phyloP scores from a whole-genome alignment of 2,113 vertebrate species.

The Cephalopholis sonnerati region DNA sequence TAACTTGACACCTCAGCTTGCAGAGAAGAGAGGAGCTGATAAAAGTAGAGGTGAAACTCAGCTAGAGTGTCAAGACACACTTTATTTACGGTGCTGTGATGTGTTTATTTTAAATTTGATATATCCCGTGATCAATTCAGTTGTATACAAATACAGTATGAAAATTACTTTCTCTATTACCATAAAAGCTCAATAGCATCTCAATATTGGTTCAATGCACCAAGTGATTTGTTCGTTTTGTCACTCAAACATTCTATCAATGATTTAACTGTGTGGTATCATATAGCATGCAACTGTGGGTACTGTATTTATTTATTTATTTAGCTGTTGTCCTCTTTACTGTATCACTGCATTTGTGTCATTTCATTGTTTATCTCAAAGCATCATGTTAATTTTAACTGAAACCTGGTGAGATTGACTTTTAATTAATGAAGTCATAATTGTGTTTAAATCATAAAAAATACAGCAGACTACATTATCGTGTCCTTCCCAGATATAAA shows the following conservation, averaged over 20 bases:
- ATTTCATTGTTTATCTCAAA: too few relatives aligned
- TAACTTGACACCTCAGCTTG: slow-evolving; percentile 21
- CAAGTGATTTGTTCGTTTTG: not conserved
- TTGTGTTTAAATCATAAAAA: not conserved
- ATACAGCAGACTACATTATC: not conserved
- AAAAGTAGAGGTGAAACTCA: slow-evolving; percentile 16
- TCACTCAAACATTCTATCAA: not conserved
- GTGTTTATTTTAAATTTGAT: not conserved
- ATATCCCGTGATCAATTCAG: not conserved
- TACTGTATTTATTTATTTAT: not conserved
- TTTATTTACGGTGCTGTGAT: not conserved
- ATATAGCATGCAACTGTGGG: not conserved
- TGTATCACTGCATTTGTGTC: not conserved
- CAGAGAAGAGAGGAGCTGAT: slow-evolving; percentile 13
- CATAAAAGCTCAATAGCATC: not conserved
- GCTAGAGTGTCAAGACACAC: not conserved
- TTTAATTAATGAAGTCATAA: too few relatives aligned
- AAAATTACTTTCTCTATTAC: not conserved
- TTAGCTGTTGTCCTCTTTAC: not conserved
- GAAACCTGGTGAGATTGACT: too few relatives aligned
- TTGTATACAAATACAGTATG: not conserved
- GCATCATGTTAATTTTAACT: too few relatives aligned
- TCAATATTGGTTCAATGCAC: not conserved
- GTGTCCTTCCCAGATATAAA: not conserved
- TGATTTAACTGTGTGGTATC: not conserved